Conservation (phyloP, 2,888 invertebrate species). For the Drosophila pseudotakahashii region DNA sequence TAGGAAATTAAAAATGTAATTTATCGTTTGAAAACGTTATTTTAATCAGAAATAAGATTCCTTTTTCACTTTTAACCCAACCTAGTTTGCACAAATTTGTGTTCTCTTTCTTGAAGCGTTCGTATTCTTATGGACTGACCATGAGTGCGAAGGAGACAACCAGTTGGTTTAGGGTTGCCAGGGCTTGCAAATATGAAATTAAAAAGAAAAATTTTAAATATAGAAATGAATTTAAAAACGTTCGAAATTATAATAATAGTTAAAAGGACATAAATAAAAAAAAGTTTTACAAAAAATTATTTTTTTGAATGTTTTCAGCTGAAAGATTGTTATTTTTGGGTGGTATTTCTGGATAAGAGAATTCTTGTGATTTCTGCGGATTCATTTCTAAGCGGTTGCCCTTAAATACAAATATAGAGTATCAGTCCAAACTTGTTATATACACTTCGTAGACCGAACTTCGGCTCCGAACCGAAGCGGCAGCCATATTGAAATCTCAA, state of each 20-base stretch:
- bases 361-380: not conserved
- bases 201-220: not conserved
- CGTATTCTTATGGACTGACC: constrained; percentile 12
- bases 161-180: constrained; percentile 49
- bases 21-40: not conserved
- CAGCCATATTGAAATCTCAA: constrained; percentile 73
- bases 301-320: not conserved
- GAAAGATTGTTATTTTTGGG: not conserved
- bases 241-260: not conserved
- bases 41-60: not conserved
- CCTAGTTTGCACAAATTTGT: too few relatives aligned
- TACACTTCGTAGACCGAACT: constrained; percentile 49
- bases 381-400: too few relatives aligned
- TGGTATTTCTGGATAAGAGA: not conserved
- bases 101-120: constrained; percentile 4
- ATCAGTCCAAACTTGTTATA: constrained; percentile 47
- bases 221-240: not conserved
- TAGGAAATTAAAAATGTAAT: not conserved
- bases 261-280: too few relatives aligned
- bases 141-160: constrained; percentile 48
- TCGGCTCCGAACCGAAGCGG: constrained; percentile 60
- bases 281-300: not conserved
- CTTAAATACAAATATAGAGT: constrained; percentile 9
- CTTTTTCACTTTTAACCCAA: not conserved
- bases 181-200: not conserved